Conservation (phyloP, 1,140 invertebrate genomes). For the Teleopsis dalmanni region DNA sequence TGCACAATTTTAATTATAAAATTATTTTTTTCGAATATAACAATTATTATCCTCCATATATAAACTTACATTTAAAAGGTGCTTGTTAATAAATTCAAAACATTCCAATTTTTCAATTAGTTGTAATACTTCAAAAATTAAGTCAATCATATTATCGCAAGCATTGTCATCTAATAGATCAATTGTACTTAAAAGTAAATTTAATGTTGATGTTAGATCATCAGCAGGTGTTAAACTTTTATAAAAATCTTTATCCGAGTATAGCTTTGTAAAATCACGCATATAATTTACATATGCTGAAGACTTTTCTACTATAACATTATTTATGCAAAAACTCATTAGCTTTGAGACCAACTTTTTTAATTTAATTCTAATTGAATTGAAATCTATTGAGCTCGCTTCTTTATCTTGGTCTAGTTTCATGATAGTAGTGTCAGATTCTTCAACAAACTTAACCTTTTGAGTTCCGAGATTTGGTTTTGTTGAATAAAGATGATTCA, state of each 20-base stretch:
- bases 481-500: conserved; percentile 30
- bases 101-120: conserved; percentile 47
- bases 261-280: conserved; percentile 27
- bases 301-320: conserved; percentile 36
- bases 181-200: background rate
- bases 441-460: conserved; percentile 28
- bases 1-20: conserved; percentile 1
- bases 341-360: conserved; percentile 47
- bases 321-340: conserved; percentile 47
- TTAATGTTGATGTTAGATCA: conserved; percentile 16
- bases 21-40: no score
- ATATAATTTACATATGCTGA: conserved; percentile 25
- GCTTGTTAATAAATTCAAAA: conserved; percentile 46
- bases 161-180: conserved; percentile 39
- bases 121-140: conserved; percentile 53
- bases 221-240: conserved; percentile 13
- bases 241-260: conserved; percentile 27
- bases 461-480: conserved; percentile 30
- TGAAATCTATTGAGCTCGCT: no score
- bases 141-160: conserved; percentile 48
- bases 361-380: conserved; percentile 46
- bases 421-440: background rate
- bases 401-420: no score
- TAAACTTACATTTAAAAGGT: conserved; percentile 44
- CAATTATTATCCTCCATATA: no score